Percentiles rank a stretch among this genome's conserved stretches.
phyloP scores from a whole-genome alignment of 2,797 vertebrate species.

The Argentina silus region DNA sequence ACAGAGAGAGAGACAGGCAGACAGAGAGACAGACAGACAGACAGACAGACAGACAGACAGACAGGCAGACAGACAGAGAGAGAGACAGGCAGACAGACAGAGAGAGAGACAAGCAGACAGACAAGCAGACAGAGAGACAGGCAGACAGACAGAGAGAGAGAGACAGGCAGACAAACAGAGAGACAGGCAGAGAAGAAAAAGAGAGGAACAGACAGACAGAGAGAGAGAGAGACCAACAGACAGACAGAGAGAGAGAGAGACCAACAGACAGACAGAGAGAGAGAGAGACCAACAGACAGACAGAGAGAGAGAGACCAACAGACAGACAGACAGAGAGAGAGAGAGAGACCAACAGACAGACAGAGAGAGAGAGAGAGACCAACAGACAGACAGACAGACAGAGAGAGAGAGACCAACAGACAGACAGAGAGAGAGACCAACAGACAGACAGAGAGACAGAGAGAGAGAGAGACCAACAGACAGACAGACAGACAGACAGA shows the following conservation, averaged over 20 bases:
- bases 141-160: constrained; percentile 8
- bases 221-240: neutral
- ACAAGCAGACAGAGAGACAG: neutral
- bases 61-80: too few species aligned
- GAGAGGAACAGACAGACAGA: neutral
- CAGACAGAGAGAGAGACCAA: neutral
- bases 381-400: neutral
- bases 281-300: neutral
- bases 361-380: neutral
- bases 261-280: neutral
- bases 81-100: neutral
- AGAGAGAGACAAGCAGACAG: too few species aligned
- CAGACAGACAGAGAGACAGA: constrained; percentile 16
- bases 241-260: neutral
- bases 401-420: neutral
- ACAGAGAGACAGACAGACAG: too few species aligned
- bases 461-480: neutral
- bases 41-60: neutral
- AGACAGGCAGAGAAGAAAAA: neutral
- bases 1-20: neutral
- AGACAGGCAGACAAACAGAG: too few species aligned
- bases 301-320: neutral
- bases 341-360: constrained; percentile 1
- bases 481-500: too few species aligned
- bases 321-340: neutral